Percentiles rank a stretch among this genome's conserved stretches.
These are phyloP conservation scores for Eufriesea mexicana DNA, from an alignment of 1,140 invertebrate species.

Conservation along the genomic window DNA sequence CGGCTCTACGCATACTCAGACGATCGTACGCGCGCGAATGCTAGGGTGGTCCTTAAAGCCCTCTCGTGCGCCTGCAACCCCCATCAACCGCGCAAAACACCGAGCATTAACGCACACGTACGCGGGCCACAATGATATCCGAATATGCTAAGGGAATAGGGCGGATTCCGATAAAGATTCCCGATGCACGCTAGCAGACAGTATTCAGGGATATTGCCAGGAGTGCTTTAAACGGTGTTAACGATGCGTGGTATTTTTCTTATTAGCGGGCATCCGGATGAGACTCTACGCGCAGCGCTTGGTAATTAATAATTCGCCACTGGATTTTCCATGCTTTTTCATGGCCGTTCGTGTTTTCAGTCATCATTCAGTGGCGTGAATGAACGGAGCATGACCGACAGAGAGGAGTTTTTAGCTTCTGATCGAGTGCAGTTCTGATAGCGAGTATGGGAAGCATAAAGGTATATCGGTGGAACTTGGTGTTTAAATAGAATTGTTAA, in stretches of 20 bases:
- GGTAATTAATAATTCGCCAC: no score
- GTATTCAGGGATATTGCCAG: not conserved
- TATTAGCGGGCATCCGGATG: no score
- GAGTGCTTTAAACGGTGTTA: not conserved
- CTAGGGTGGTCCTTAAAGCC: slow-evolving; percentile 19
- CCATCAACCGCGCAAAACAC: slow-evolving; percentile 45
- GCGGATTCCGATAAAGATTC: slow-evolving; percentile 33
- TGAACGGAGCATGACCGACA: no score
- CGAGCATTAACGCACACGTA: slow-evolving; percentile 64
- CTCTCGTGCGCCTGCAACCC: not conserved
- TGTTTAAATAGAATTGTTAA: no score
- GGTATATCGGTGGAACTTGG: no score
- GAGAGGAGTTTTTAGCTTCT: no score
- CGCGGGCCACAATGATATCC: slow-evolving; percentile 63
- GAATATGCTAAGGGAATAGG: slow-evolving; percentile 69
- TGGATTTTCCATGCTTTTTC: no score
- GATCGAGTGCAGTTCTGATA: no score
- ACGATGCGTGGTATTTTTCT: not conserved
- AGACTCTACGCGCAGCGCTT: no score
- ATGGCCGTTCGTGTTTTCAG: no score
- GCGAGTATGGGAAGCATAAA: no score
- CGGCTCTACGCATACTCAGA: slow-evolving; percentile 35
- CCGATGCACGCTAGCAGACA: not conserved
- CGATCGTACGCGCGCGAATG: not conserved
- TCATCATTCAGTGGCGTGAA: no score